These are phyloP conservation scores for Echinarachnius parma DNA, from an alignment of 53 echinoderm and acorn worm genomes.

Conservation along the genomic window DNA sequence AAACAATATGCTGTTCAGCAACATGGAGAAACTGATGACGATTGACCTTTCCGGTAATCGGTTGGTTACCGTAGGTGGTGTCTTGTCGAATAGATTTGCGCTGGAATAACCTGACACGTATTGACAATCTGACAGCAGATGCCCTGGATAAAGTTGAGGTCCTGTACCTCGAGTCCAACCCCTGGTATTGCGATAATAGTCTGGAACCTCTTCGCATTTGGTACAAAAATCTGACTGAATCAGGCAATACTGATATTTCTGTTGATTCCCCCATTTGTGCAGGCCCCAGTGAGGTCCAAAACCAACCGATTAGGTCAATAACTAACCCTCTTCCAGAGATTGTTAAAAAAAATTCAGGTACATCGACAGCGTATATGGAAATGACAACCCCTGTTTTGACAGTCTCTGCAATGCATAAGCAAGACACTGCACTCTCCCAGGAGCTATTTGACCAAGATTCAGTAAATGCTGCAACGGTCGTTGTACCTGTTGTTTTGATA, in stretches of 20 bases:
- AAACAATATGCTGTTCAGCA: background rate
- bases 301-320: too few relatives aligned
- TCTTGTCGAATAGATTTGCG: background rate
- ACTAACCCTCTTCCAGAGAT: too few relatives aligned
- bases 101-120: constrained; percentile 7
- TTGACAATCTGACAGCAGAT: background rate
- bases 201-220: constrained; percentile 35
- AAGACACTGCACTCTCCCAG: too few relatives aligned
- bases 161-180: constrained; percentile 30
- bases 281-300: too few relatives aligned
- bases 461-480: too few relatives aligned
- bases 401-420: too few relatives aligned
- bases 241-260: background rate
- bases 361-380: too few relatives aligned
- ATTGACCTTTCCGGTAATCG: constrained; percentile 13
- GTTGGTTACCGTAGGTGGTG: background rate
- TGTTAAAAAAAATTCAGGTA: too few relatives aligned
- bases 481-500: too few relatives aligned
- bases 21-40: background rate
- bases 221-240: constrained; percentile 26
- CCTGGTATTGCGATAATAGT: constrained; percentile 29
- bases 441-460: too few relatives aligned
- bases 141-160: background rate
- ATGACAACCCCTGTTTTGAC: too few relatives aligned
- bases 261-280: constrained; percentile 10